These are phyloP conservation scores for Automeris io DNA, from an alignment of 2,888 invertebrate species.

Conservation along the genomic window DNA sequence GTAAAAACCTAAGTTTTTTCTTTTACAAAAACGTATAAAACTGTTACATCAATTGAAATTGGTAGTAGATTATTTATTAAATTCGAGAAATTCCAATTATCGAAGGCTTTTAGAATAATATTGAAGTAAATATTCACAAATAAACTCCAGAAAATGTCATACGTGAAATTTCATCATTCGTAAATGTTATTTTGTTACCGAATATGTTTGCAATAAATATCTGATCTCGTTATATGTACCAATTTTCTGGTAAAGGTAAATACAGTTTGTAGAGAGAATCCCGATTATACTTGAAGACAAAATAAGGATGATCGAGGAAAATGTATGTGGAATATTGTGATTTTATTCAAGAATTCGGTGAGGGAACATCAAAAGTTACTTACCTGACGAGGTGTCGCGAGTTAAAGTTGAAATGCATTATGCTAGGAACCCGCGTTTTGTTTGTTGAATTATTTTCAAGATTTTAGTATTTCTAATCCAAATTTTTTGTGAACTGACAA, in stretches of 20 bases:
- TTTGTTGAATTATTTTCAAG: too few species aligned
- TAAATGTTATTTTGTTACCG: slow-evolving; percentile 16
- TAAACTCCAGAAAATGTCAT: too few species aligned
- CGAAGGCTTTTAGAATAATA: too few species aligned
- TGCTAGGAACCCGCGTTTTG: neutral
- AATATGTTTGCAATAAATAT: slow-evolving; percentile 12
- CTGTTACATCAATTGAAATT: too few species aligned
- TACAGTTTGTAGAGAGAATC: neutral
- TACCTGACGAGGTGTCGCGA: neutral
- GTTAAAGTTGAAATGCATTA: neutral
- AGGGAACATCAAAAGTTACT: slow-evolving; percentile 1
- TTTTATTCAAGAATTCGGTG: slow-evolving; percentile 3
- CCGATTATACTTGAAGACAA: neutral
- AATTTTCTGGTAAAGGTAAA: slow-evolving; percentile 6
- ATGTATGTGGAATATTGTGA: slow-evolving; percentile 5
- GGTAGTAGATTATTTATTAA: too few species aligned
- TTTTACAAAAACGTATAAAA: too few species aligned
- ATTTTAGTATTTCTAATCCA: too few species aligned
- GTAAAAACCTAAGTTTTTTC: too few species aligned
- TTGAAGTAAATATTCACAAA: too few species aligned
- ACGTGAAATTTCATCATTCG: slow-evolving; percentile 20
- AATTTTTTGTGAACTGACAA: too few species aligned
- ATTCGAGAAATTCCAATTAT: too few species aligned
- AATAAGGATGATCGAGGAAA: slow-evolving; percentile 3
- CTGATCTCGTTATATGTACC: slow-evolving; percentile 11